Base-by-base conservation (phyloP, 2,113 vertebrate species). In the Taxidea taxus region DNA sequence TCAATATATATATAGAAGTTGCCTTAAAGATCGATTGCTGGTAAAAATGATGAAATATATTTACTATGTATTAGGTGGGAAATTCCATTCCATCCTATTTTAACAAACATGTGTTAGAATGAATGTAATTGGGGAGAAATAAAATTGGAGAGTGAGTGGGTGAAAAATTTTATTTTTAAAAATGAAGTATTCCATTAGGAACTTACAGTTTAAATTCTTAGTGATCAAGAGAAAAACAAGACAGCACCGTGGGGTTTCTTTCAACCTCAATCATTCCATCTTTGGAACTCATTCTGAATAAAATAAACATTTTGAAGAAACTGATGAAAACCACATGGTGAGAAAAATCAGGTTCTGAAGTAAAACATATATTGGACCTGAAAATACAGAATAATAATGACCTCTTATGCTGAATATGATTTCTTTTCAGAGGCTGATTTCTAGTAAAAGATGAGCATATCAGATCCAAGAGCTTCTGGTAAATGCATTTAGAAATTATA, bases 401-500 rank as follows among this genome's bases (percentile, higher is more conserved):
- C 21, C 1, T 86, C 20, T 92, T 68, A 77, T 70, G 20, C 58
- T 56, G 7, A 81, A 66, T 87, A 56, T 77, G 18, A 90, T 94
- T 77, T 97, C 58, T 96, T 97, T 90, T 84, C 47, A 89, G 66
- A 87, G 49, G 11, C 25, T 83, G 15, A 80, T 82, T 92, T 91
- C 87, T 89, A 27, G 31, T 51, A 88, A 84, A 92, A n/a, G 14
- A 94, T 78, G 25, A 95, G 6, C 85, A 42, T 86, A n/a, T 62
- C 58, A 39, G 66, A 96, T 51, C 64, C 4, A 87, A n/a, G 20
- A 60, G 23, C 64, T 11, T 56, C 7, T 4, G 92, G 7, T 78
- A 92, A 97, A 54, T 86, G n/a, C 10, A 58, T 92, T 93, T 88
- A 86, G 86, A 88, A 95, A 94, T 81, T 87, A 4, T 34, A 82